These are phyloP conservation scores for Dreissena rostriformis DNA, from an alignment of 1,140 invertebrate species.

Conservation along the genomic window DNA sequence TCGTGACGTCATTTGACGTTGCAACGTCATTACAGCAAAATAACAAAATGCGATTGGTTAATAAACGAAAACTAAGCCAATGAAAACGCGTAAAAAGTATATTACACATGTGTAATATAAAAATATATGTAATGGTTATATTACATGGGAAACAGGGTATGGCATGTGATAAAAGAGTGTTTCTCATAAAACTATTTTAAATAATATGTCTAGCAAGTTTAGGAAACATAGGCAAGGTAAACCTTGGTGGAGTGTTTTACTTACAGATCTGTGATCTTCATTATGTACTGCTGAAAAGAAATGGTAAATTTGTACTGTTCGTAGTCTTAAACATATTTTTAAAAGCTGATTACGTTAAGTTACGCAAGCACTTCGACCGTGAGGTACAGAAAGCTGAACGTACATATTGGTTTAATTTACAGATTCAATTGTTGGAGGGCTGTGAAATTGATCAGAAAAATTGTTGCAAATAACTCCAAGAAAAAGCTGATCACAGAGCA, in stretches of 20 bases:
- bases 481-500: background rate
- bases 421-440: constrained; percentile 8
- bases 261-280: constrained; percentile 5
- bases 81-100: too few relatives aligned
- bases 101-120: constrained; percentile 15
- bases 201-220: background rate
- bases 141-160: too few relatives aligned
- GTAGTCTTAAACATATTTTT: background rate
- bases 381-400: constrained; percentile 26
- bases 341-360: constrained; percentile 32
- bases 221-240: background rate
- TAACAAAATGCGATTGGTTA: too few relatives aligned
- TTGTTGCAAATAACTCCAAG: background rate
- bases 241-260: constrained; percentile 19
- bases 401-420: constrained; percentile 22
- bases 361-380: constrained; percentile 26
- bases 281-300: constrained; percentile 1
- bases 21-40: too few relatives aligned
- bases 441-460: constrained; percentile 35
- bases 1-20: too few relatives aligned
- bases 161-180: too few relatives aligned
- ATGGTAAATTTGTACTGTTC: constrained; percentile 5
- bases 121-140: background rate
- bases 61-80: too few relatives aligned
- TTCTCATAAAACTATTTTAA: background rate